Percentiles rank a stretch among this genome's conserved stretches.
Conservation (phyloP, 2,113 vertebrate genomes). For the Pedionomus torquatus region DNA sequence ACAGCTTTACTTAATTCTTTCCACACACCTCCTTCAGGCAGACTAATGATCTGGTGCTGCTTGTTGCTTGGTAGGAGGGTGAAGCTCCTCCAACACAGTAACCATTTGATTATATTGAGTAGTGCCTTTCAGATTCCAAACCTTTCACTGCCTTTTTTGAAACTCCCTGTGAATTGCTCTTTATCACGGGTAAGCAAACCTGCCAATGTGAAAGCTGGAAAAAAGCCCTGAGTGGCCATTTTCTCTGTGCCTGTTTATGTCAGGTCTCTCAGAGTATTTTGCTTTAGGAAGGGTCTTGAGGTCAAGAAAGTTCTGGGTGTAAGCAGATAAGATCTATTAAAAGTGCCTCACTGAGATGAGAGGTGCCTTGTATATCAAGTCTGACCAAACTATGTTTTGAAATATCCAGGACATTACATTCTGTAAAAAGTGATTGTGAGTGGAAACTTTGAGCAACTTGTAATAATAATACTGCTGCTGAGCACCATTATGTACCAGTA, state of each 20-base stretch:
- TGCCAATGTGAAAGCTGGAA: background rate
- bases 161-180: background rate
- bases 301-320: background rate
- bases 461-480: background rate
- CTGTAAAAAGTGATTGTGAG: background rate
- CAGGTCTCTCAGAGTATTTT: background rate
- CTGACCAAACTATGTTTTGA: background rate
- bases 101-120: background rate
- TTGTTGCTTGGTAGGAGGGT: conserved; percentile 31
- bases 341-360: background rate
- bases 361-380: background rate
- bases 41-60: conserved; percentile 27
- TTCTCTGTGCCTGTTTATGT: background rate
- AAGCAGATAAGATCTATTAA: background rate
- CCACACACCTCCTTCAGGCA: conserved; percentile 31
- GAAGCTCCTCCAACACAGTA: conserved; percentile 15
- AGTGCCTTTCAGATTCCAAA: background rate
- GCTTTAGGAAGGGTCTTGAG: background rate
- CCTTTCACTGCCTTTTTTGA: background rate
- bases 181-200: background rate
- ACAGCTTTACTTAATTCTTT: conserved; percentile 26
- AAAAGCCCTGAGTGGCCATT: background rate
- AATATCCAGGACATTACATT: background rate
- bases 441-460: conserved; percentile 29
- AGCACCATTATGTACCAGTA: background rate